Percentiles rank a stretch among this genome's conserved stretches.
Evolutionary conservation across 2,888 invertebrate species (phyloP).

Genomic region (Aproaerema taeniolella): DNA sequence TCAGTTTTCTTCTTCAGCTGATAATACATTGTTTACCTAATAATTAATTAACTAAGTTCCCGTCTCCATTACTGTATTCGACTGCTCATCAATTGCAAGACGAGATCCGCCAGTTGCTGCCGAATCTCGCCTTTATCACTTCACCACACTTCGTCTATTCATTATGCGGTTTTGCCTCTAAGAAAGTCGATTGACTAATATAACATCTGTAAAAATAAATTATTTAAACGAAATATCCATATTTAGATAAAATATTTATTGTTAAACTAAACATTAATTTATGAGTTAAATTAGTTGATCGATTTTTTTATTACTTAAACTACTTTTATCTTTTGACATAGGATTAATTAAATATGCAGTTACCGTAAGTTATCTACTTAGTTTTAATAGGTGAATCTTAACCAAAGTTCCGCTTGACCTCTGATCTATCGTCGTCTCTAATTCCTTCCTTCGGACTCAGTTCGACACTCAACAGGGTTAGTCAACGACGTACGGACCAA

Average conservation of each 20-base stretch:
- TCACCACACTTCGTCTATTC: neutral
- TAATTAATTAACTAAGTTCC: no score
- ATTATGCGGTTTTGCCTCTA: neutral
- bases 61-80: no score
- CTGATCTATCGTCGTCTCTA: constrained; percentile 49
- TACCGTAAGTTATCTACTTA: constrained; percentile 70
- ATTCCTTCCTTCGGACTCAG: constrained; percentile 44
- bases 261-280: neutral
- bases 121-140: no score
- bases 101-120: no score
- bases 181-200: constrained; percentile 2
- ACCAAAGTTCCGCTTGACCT: constrained; percentile 65
- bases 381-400: constrained; percentile 66
- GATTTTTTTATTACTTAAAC: constrained; percentile 8
- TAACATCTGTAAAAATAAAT: neutral
- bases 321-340: constrained; percentile 33
- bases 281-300: constrained; percentile 8
- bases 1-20: constrained; percentile 7
- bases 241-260: neutral
- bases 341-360: constrained; percentile 62
- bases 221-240: neutral
- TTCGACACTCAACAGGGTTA: constrained; percentile 56
- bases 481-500: constrained; percentile 62
- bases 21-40: no score
- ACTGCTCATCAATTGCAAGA: no score